Percentiles rank a stretch among this genome's conserved stretches.
These are phyloP conservation scores for Porites lobata DNA, from an alignment of 92 coral and sea anemone species.

Conservation along the genomic window DNA sequence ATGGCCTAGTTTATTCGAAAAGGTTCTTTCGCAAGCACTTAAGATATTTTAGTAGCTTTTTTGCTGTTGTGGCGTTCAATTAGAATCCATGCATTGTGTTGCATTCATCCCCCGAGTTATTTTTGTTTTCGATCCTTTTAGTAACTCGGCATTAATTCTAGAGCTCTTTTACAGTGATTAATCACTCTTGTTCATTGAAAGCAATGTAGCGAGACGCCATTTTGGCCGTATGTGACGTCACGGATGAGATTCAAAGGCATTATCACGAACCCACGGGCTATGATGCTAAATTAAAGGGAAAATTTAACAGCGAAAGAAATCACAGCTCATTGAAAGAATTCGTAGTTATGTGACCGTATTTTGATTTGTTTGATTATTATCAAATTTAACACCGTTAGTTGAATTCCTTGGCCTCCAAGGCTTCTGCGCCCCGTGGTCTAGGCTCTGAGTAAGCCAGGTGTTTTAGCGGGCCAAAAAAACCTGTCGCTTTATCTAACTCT, in stretches of 20 bases:
- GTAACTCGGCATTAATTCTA: not conserved
- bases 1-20: not conserved
- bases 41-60: not conserved
- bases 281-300: not conserved
- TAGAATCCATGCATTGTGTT: not conserved
- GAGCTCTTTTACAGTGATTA: not conserved
- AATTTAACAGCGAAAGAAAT: not conserved
- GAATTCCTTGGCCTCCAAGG: conserved; percentile 12
- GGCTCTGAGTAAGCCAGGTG: conserved; percentile 35
- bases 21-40: not conserved
- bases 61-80: not conserved
- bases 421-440: not conserved
- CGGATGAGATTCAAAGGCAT: not conserved
- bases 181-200: not conserved
- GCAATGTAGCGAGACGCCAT: conserved; percentile 20
- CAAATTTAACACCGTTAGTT: not conserved
- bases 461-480: conserved; percentile 17
- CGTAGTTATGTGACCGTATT: not conserved
- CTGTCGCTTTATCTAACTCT: conserved; percentile 20
- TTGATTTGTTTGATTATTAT: not conserved
- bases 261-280: not conserved
- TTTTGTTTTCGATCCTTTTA: not conserved
- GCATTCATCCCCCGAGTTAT: not conserved
- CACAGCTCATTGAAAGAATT: not conserved
- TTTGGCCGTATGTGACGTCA: conserved; percentile 36